Conservation (phyloP, 2,797 vertebrate species). For the Chaetophractus vellerosus region DNA sequence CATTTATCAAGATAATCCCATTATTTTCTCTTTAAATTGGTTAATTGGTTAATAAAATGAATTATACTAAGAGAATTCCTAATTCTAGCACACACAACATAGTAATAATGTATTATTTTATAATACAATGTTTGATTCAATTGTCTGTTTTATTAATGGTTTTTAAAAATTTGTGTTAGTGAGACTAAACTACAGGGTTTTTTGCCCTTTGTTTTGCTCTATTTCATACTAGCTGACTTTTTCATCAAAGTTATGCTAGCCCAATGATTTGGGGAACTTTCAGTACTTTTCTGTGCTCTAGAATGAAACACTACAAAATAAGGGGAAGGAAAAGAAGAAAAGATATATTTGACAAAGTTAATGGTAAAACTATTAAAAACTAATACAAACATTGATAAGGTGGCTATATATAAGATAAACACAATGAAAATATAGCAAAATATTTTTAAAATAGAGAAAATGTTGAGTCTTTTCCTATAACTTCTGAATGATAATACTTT, state of each 20-base stretch:
- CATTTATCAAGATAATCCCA: neutral
- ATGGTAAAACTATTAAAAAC: neutral
- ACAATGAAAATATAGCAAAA: neutral
- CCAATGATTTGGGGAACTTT: neutral
- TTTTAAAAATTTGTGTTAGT: neutral
- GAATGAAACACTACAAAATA: neutral
- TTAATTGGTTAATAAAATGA: neutral
- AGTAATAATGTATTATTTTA: neutral
- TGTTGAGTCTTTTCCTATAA: neutral
- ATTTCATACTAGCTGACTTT: neutral
- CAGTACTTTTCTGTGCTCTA: neutral
- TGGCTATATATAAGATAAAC: neutral
- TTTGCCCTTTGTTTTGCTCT: neutral
- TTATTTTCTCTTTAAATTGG: neutral
- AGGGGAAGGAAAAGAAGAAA: neutral
- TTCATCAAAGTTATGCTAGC: neutral
- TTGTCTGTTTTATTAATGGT: neutral
- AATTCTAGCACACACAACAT: neutral
- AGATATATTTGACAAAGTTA: neutral
- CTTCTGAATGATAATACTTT: neutral
- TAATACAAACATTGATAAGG: neutral
- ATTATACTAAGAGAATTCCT: neutral
- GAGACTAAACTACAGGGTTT: neutral
- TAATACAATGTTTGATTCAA: neutral
- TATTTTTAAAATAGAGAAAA: neutral